A percentile compares a stretch with the other conserved stretches of the same genome.
These are phyloP conservation scores for Calliopum simillimum DNA, from an alignment of 2,888 invertebrate genomes.

Conservation along the genomic window DNA sequence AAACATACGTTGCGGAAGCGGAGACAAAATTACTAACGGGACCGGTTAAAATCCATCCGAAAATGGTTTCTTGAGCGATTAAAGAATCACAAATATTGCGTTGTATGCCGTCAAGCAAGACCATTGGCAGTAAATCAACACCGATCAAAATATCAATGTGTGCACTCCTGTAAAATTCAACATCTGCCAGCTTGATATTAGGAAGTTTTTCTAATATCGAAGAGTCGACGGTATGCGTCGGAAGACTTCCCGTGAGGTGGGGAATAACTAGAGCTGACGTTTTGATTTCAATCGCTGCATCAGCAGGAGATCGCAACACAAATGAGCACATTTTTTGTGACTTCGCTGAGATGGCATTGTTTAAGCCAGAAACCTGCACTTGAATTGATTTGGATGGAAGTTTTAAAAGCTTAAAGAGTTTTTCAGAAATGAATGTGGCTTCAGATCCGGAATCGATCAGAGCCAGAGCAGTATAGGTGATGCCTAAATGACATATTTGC, in stretches of 20 bases:
- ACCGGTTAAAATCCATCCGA: slow-evolving; percentile 4
- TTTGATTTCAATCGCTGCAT: background rate
- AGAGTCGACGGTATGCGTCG: background rate
- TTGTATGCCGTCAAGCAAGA: background rate
- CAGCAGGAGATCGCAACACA: background rate
- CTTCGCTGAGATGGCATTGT: slow-evolving; percentile 1
- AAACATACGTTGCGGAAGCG: no score
- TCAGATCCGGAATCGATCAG: no score
- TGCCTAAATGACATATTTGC: no score
- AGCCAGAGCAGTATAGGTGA: background rate
- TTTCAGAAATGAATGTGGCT: no score
- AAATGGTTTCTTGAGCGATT: background rate
- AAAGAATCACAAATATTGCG: background rate
- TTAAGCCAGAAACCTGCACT: background rate
- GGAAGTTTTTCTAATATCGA: background rate
- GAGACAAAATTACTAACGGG: no score
- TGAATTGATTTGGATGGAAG: background rate
- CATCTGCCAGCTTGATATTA: background rate
- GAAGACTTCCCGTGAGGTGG: background rate
- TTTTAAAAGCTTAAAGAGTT: background rate
- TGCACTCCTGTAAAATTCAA: background rate
- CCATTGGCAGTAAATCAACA: background rate
- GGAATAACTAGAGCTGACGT: slow-evolving; percentile 5
- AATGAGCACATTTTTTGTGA: background rate
- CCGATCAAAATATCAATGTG: slow-evolving; percentile 1